Base-by-base conservation (phyloP, 2,797 vertebrate species). In the Sebastes hubbsi region DNA sequence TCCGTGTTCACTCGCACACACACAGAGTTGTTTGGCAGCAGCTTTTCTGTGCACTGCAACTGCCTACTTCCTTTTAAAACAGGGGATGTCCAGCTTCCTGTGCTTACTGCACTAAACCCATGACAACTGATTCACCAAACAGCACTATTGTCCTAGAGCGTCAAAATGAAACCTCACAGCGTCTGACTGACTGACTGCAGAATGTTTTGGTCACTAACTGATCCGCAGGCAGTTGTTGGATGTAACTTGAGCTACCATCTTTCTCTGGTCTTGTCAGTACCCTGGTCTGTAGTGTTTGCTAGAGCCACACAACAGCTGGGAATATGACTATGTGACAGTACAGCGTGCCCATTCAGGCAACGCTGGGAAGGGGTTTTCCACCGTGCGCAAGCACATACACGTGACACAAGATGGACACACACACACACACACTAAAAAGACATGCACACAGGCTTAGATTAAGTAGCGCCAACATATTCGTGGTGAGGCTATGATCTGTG, bases 341-440 rank as follows among this genome's bases (percentile, higher is more conserved):
- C 89, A 93, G 93, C 88, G 70, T 90, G 91, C 88, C 90, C 90
- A 88, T 93, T 94, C 93, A 93, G 87, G 83, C 87, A 89, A 77
- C 54, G 14, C 88, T 80, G 85, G 80, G 91, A 93, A 91, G 95
- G 95, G 95, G 93, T 73, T 96, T 96, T 95, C 95, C 95, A 93
- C 68, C 4, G 20, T 1, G 12, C 87, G 24, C 82, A 84, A 78
- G 77, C 80, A 82, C 68, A 59, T 34, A 80, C 81, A 85, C 87
- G 85, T 90, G 88, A 92, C 78, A 54, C 70, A 49, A 49, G 46
- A 69, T 46, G 69, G 66, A 84, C 81, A 70, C 65, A 70, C 65
- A 84, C 83, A 25, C 83, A 81, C 83, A 81, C 36, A 38, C 61
- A 61, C 58, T 67, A 68, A 73, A 86, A 55, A 83, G 82, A 86